These are phyloP conservation scores for Craseonycteris thonglongyai DNA, from an alignment of 2,113 vertebrate genomes.

Conservation along the genomic window DNA sequence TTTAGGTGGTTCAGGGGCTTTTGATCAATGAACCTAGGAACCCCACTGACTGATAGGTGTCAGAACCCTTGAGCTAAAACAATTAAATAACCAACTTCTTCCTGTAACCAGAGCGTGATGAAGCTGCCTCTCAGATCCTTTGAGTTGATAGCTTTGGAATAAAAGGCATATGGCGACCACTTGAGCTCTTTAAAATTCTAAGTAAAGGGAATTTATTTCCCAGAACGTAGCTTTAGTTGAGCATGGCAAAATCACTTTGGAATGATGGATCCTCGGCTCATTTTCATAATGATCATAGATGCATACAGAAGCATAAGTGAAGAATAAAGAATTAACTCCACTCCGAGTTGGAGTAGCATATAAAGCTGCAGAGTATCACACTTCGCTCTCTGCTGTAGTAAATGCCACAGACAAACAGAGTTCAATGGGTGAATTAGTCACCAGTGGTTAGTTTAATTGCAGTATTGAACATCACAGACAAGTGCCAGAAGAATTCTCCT, in stretches of 20 bases:
- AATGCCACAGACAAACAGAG: slow-evolving; percentile 60
- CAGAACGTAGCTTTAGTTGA: not conserved
- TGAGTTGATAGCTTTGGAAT: not conserved
- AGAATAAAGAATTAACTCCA: slow-evolving; percentile 7
- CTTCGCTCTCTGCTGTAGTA: slow-evolving; percentile 44
- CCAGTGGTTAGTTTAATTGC: slow-evolving; percentile 55
- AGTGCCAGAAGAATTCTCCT: slow-evolving; percentile 52
- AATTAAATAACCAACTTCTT: not conserved
- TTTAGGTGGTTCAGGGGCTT: not conserved
- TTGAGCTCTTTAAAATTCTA: slow-evolving; percentile 9
- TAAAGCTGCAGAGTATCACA: not conserved
- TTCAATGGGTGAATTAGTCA: slow-evolving; percentile 65
- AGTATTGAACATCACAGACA: slow-evolving; percentile 26
- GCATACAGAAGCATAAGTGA: slow-evolving; percentile 30
- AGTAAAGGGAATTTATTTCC: not conserved
- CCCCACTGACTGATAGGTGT: not conserved
- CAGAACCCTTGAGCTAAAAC: not conserved
- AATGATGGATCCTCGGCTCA: not conserved
- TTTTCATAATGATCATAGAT: slow-evolving; percentile 1
- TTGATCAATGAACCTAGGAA: not conserved
- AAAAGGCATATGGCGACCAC: not conserved
- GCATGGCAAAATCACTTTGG: not conserved
- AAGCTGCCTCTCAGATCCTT: not conserved
- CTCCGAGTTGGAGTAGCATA: not conserved
- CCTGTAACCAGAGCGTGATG: not conserved